A percentile compares a stretch with the other conserved stretches of the same genome.
These are phyloP conservation scores for Rhagonycha lutea DNA, from an alignment of 2,888 invertebrate species.

Conservation along the genomic window DNA sequence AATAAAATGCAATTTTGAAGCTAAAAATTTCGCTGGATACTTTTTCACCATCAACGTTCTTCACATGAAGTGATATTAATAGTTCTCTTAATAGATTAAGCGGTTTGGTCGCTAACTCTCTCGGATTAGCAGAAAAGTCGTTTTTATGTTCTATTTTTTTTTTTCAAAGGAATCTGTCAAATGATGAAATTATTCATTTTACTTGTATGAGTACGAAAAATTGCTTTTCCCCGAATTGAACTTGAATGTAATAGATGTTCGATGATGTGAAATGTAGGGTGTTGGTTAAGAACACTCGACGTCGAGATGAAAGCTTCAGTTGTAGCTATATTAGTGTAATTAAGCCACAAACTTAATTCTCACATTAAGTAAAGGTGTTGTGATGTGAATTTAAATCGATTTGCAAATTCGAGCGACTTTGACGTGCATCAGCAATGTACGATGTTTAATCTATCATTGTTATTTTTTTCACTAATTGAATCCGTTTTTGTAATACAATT, in stretches of 20 bases:
- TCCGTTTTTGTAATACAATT: background rate
- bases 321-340: background rate
- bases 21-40: background rate
- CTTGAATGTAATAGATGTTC: background rate
- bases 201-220: background rate
- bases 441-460: background rate
- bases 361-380: background rate
- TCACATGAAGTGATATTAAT: background rate
- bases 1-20: background rate
- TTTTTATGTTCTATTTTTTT: background rate
- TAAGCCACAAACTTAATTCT: background rate
- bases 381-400: background rate
- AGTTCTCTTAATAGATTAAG: background rate
- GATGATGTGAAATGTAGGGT: background rate
- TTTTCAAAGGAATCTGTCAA: background rate
- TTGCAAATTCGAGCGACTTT: background rate
- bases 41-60: background rate
- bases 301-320: background rate
- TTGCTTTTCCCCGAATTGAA: background rate
- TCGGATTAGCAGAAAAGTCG: background rate
- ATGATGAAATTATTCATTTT: background rate
- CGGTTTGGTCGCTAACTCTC: background rate
- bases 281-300: background rate
- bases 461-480: background rate
- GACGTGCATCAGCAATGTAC: background rate